These are phyloP conservation scores for Notamacropus eugenii DNA, from an alignment of 2,797 vertebrate species.

Conservation along the genomic window DNA sequence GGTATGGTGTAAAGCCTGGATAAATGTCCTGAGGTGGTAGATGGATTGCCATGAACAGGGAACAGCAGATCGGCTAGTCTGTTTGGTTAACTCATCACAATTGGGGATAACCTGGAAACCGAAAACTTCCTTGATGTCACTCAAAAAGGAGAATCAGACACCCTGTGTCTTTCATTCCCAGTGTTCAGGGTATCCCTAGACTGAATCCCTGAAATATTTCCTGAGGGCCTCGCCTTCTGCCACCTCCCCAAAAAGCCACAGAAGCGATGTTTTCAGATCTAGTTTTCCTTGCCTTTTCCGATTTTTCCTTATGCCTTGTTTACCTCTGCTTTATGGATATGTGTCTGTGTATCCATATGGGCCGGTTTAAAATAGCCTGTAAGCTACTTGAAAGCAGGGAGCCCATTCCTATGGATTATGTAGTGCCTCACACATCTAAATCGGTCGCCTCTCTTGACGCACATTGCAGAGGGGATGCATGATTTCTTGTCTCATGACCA, in stretches of 20 bases:
- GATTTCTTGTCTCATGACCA: background rate
- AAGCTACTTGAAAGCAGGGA: constrained; percentile 2
- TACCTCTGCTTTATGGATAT: constrained; percentile 10
- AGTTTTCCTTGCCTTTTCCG: constrained; percentile 28
- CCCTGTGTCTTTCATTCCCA: constrained; percentile 41
- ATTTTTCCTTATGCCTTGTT: constrained; percentile 46
- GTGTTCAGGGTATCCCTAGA: constrained; percentile 57
- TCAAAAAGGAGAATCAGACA: constrained; percentile 37
- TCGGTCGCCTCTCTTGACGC: background rate
- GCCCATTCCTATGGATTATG: constrained; percentile 6
- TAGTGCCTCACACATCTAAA: constrained; percentile 1
- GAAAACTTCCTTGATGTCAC: constrained; percentile 31
- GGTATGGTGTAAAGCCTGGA: background rate
- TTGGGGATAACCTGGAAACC: constrained; percentile 46
- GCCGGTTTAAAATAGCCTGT: constrained; percentile 53
- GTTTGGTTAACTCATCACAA: constrained; percentile 48
- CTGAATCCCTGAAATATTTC: constrained; percentile 62
- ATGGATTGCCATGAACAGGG: background rate
- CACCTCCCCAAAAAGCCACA: constrained; percentile 9
- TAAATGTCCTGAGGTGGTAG: background rate
- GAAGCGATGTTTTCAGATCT: constrained; percentile 46
- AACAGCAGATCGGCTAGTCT: background rate
- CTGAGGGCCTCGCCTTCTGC: constrained; percentile 7
- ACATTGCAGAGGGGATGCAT: background rate
- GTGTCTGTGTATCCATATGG: background rate